These are phyloP conservation scores for Coelogynopora nodosa DNA, from an alignment of 2,888 invertebrate genomes.

Conservation along the genomic window DNA sequence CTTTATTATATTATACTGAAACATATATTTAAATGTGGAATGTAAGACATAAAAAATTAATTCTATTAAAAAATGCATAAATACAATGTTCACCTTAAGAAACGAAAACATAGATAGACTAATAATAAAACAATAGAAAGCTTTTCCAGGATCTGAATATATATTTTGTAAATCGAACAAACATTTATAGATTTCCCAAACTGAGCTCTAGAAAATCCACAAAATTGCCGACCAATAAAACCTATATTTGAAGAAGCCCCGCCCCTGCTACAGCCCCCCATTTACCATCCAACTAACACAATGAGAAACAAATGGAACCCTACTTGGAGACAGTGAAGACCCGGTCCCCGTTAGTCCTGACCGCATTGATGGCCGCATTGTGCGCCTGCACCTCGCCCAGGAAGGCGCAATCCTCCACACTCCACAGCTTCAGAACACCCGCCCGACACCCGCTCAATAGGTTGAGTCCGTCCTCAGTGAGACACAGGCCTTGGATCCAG, in stretches of 20 bases:
- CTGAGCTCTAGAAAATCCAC: too few relatives aligned
- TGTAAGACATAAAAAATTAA: background rate
- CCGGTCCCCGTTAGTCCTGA: constrained; percentile 67
- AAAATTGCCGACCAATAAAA: too few relatives aligned
- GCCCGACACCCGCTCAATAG: constrained; percentile 75
- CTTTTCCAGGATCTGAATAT: background rate
- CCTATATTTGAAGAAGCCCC: too few relatives aligned
- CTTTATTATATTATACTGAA: too few relatives aligned
- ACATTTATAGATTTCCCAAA: too few relatives aligned
- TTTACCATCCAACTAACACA: too few relatives aligned
- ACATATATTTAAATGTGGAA: too few relatives aligned
- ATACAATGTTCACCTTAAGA: background rate
- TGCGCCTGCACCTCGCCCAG: constrained; percentile 71
- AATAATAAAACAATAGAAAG: background rate
- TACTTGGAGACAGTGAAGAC: constrained; percentile 80
- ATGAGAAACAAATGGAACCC: too few relatives aligned
- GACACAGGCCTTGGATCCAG: constrained; percentile 68
- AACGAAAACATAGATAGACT: background rate
- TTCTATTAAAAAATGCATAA: background rate
- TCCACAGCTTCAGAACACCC: constrained; percentile 75
- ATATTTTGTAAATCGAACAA: too few relatives aligned
- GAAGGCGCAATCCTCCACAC: constrained; percentile 68
- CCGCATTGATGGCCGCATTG: constrained; percentile 69
- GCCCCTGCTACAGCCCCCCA: too few relatives aligned
- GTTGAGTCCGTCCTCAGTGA: constrained; percentile 35